Evolutionary conservation across 2,113 vertebrate species (phyloP), one percentile per base, ranked within the genome.

Genomic region (Silurus meridionalis): DNA sequence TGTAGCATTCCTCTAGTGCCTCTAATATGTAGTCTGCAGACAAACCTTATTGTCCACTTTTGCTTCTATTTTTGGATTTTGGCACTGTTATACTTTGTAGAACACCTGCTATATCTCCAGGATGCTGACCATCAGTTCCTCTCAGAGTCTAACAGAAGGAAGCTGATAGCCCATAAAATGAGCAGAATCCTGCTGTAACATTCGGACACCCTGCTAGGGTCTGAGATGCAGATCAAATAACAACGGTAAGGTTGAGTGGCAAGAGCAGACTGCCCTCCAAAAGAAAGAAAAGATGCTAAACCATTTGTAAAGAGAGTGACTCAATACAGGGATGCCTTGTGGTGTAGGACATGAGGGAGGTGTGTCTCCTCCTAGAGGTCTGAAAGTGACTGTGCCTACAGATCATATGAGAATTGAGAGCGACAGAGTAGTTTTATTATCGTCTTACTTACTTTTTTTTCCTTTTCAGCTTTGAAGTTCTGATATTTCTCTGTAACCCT

Each of bases 81-180:
- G 60, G 72, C 25, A 52, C 28, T 69, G 50, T 67, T 37, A 37
- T 28, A 53, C 17, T 85, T 53, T 77, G 60, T 46, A 78, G 8
- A 23, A 69, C 84, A 69, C 63, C 74, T 69, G 52, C 63, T 69
- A 37, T 69, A 67, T 80, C 25, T 37, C 28, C 7, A 55, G 63
- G 52, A 85, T 66, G 21, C 84, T 77, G 84, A 80, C 63, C 84
- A 80, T 85, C 75, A 37, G 61, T 85, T 66, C 74, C 74, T 55
- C 60, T 37, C 77, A 46, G 61, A 85, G 75, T 14, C 15, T 23
- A 67, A 85, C 61, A 80, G 75, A 85, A 67, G 75, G 84, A 66
- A 80, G 75, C 84, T 48, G 84, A 81, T 74, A 63, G 67, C 46
- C 57, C 77, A 86, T 82, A 69, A 86, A 81, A 86, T 74, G 58